Evolutionary conservation across 2,113 vertebrate species (phyloP).

Genomic region (Anthoscopus minutus): DNA sequence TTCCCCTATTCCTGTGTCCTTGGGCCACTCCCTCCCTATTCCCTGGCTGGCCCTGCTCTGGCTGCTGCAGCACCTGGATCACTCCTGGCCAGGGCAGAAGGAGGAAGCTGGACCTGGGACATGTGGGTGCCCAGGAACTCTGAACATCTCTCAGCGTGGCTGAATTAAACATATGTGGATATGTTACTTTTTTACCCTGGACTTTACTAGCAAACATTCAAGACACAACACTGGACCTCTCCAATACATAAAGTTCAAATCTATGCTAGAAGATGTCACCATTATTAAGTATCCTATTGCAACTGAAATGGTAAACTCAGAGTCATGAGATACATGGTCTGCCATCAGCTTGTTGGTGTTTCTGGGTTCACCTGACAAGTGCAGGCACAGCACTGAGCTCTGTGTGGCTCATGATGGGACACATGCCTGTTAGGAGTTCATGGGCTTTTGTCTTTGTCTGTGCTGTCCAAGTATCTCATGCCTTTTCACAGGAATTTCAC

Average conservation of each 20-base stretch:
- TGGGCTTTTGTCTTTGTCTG: not conserved
- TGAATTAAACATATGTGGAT: no score
- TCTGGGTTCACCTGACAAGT: not conserved
- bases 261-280: not conserved
- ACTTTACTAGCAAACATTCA: no score
- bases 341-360: not conserved
- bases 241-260: not conserved
- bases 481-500: not conserved
- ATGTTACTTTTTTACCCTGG: no score
- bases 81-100: no score
- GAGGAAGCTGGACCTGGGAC: no score
- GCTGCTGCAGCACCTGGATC: no score
- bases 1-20: no score
- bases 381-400: not conserved
- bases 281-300: not conserved
- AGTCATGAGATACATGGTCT: fast-evolving
- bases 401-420: not conserved
- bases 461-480: not conserved
- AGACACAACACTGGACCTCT: no score
- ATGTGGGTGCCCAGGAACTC: no score
- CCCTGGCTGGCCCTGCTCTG: no score
- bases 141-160: no score
- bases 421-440: fast-evolving
- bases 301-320: not conserved
- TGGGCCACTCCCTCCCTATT: no score